phyloP scores from a whole-genome alignment of 2,888 invertebrate species.

The Pemphredon lugubris region DNA sequence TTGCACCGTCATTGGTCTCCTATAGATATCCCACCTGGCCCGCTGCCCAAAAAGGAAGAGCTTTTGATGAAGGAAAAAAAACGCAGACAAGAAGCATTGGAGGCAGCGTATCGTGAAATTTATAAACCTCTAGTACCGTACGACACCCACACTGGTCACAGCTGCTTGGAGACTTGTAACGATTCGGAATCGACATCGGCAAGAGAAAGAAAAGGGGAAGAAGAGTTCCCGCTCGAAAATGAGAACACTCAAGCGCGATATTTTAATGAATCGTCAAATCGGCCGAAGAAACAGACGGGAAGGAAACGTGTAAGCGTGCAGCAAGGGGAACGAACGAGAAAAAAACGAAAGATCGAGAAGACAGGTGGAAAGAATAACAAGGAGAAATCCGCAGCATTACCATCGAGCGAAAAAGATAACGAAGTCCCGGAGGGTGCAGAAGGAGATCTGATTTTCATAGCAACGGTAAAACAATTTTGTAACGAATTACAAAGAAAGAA shows the following conservation, averaged over 20 bases:
- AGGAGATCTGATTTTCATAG: constrained; percentile 10
- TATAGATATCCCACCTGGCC: constrained; percentile 53
- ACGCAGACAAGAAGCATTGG: constrained; percentile 22
- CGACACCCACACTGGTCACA: constrained; percentile 17
- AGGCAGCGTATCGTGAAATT: constrained; percentile 43
- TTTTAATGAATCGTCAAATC: too few species aligned
- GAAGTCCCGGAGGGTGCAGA: neutral
- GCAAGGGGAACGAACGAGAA: too few species aligned
- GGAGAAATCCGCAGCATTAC: too few species aligned
- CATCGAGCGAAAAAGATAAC: neutral
- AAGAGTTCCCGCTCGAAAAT: too few species aligned
- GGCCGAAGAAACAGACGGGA: too few species aligned
- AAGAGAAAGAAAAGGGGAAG: neutral
- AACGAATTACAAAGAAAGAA: too few species aligned
- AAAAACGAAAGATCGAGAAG: neutral
- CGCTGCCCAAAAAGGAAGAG: constrained; percentile 38
- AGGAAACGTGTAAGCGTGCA: too few species aligned
- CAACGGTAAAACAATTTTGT: constrained; percentile 25
- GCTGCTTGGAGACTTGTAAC: constrained; percentile 18
- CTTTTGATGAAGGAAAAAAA: constrained; percentile 25
- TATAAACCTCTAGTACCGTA: constrained; percentile 25
- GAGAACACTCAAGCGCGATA: too few species aligned
- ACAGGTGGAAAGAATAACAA: neutral
- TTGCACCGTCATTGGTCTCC: constrained; percentile 68
- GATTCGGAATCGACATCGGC: neutral